A percentile compares a stretch with the other conserved stretches of the same genome.
Conservation (phyloP, 64 coral and sea anemone genomes). For the Trachythela sp. region DNA sequence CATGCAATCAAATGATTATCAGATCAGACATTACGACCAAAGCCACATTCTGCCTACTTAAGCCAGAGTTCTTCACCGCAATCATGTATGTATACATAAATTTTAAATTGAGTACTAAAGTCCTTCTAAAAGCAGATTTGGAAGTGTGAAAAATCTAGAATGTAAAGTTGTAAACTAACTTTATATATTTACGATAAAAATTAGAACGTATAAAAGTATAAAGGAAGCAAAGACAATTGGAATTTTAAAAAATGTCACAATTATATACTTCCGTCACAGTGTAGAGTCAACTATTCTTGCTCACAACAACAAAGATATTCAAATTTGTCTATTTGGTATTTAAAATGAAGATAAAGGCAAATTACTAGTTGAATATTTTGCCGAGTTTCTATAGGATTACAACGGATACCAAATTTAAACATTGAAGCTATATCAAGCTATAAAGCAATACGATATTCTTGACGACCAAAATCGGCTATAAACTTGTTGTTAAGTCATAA, state of each 20-base stretch:
- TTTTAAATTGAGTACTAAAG: background rate
- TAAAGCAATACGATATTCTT: background rate
- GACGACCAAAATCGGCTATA: background rate
- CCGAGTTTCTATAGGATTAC: background rate
- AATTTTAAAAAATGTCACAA: background rate
- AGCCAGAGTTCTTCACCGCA: background rate
- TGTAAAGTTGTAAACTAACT: background rate
- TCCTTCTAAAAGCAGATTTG: background rate
- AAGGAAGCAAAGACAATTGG: background rate
- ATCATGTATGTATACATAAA: slow-evolving; percentile 4
- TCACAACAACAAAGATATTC: slow-evolving; percentile 1
- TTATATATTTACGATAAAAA: background rate
- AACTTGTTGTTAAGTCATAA: background rate
- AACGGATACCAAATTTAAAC: background rate
- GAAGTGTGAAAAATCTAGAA: background rate
- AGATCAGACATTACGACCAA: background rate
- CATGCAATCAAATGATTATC: background rate
- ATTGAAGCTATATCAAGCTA: background rate
- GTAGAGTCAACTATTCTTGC: background rate
- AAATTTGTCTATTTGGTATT: background rate
- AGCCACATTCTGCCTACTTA: background rate
- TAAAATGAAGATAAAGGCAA: background rate
- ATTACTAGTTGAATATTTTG: background rate
- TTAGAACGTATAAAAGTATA: background rate
- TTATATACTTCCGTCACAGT: background rate